phyloP scores from a whole-genome alignment of 2,113 vertebrate species.

The Fregata magnificens region DNA sequence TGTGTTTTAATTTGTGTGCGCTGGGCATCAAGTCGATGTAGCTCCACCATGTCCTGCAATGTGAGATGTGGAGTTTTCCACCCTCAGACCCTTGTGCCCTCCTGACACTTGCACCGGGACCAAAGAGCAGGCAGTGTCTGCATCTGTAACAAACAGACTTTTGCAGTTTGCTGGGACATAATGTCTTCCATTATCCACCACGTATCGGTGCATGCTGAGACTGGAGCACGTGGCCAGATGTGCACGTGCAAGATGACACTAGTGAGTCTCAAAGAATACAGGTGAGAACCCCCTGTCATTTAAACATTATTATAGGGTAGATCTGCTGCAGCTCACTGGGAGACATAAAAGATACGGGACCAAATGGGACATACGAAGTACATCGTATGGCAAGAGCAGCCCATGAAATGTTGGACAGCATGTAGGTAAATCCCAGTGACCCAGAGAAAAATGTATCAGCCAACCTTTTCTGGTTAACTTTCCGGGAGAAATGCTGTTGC shows the following conservation, averaged over 20 bases:
- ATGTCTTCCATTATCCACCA: background rate
- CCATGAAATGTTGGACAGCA: background rate
- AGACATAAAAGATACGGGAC: background rate
- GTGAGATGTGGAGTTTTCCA: background rate
- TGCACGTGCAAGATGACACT: accelerated
- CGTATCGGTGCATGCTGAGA: background rate
- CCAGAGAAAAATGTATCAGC: background rate
- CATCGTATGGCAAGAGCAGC: background rate
- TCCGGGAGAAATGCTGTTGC: background rate
- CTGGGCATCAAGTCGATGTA: background rate
- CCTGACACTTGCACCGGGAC: background rate
- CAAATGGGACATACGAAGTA: accelerated
- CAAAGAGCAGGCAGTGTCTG: background rate
- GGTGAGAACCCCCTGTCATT: background rate
- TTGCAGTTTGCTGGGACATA: background rate
- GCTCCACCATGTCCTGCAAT: background rate
- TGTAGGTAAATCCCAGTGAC: accelerated
- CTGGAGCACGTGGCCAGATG: accelerated
- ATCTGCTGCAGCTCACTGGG: background rate
- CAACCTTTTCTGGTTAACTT: background rate
- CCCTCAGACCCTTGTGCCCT: background rate
- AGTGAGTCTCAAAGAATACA: background rate
- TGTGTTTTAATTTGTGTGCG: background rate
- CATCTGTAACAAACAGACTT: background rate
- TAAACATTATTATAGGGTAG: background rate